Conservation (phyloP, 2,888 invertebrate genomes). For the Dynastes grantii region DNA sequence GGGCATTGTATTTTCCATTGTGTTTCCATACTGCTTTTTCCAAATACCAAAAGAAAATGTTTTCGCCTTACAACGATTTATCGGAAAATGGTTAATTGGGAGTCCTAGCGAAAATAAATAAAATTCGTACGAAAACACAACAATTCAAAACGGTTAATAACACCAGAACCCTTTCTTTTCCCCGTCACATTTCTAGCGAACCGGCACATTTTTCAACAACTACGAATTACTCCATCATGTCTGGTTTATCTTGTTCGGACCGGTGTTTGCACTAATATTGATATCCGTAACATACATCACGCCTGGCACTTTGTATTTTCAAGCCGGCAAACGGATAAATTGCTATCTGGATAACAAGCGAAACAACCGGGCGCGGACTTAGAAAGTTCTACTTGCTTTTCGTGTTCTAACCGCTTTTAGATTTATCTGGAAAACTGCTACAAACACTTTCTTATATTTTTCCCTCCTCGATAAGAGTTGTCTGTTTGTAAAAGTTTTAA, state of each 20-base stretch:
- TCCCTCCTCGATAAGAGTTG: no score
- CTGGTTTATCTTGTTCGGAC: conserved; percentile 17
- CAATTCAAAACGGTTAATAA: conserved; percentile 7
- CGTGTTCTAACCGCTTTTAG: not conserved
- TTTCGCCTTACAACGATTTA: no score
- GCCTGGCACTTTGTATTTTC: conserved; percentile 33
- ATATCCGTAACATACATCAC: conserved; percentile 45
- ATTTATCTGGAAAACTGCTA: conserved; percentile 20
- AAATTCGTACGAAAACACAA: not conserved
- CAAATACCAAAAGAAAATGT: no score
- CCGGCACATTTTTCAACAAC: conserved; percentile 16
- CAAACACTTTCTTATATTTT: not conserved
- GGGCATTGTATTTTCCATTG: not conserved
- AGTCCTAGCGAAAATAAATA: no score
- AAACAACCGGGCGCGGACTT: conserved; percentile 17
- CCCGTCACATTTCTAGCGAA: not conserved
- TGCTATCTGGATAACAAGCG: conserved; percentile 26
- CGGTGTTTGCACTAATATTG: conserved; percentile 35
- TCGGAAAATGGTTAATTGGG: no score
- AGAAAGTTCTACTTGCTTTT: conserved; percentile 23
- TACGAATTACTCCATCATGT: conserved; percentile 21
- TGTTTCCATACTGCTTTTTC: no score
- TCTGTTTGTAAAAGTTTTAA: not conserved
- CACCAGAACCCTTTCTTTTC: not conserved
- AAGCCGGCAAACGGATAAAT: conserved; percentile 26